A percentile compares a stretch with the other conserved stretches of the same genome.
Conservation (phyloP, 2,113 vertebrate species). For the Corynorhinus townsendii region DNA sequence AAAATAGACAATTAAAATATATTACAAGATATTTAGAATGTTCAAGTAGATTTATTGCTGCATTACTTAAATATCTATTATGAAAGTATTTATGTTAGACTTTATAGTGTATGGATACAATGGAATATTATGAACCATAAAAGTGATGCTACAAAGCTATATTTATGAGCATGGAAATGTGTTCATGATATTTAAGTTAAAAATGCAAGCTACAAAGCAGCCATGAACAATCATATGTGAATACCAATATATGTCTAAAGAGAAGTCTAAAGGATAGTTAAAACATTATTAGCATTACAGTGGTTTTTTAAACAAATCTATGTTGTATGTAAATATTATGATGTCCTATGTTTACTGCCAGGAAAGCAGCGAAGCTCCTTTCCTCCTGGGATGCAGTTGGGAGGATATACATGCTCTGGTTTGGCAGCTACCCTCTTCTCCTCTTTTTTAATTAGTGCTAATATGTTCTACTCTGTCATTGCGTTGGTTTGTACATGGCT, state of each 20-base stretch:
- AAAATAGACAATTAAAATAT: constrained; percentile 7
- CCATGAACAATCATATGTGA: background rate
- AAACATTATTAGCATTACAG: background rate
- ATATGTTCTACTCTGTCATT: background rate
- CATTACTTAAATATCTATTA: background rate
- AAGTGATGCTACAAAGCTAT: background rate
- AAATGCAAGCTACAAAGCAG: background rate
- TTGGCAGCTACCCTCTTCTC: background rate
- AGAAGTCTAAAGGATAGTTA: background rate
- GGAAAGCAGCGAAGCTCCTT: background rate
- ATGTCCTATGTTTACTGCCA: background rate
- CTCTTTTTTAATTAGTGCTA: background rate
- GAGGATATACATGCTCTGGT: rapidly evolving
- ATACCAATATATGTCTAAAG: background rate
- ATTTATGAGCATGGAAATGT: background rate
- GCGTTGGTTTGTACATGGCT: background rate
- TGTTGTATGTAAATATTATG: background rate
- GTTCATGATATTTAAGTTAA: background rate
- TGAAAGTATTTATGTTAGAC: background rate
- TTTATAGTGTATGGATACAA: background rate
- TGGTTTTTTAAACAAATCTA: background rate
- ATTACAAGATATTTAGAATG: background rate
- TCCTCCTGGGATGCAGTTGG: background rate
- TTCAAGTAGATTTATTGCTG: constrained; percentile 27
- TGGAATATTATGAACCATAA: background rate